These are phyloP conservation scores for Chroicocephalus ridibundus DNA, from an alignment of 2,113 vertebrate species.

Conservation along the genomic window DNA sequence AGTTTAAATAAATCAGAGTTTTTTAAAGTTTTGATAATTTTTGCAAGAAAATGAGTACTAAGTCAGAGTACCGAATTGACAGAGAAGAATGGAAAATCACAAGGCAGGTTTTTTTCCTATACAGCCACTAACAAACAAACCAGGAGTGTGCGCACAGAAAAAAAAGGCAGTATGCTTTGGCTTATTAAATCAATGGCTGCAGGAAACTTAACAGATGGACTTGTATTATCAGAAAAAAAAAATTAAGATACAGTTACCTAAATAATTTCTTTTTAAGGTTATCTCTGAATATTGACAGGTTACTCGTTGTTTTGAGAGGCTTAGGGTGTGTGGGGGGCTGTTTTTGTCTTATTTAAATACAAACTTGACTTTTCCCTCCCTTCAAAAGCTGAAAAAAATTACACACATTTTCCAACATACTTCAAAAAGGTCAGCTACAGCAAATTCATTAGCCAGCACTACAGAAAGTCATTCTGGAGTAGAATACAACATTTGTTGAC, in stretches of 20 bases:
- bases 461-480: background rate
- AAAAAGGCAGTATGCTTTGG: background rate
- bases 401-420: background rate
- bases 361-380: background rate
- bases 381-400: background rate
- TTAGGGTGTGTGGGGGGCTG: too few relatives aligned
- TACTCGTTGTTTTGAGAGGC: background rate
- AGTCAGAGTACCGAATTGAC: background rate
- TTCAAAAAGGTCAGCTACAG: background rate
- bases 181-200: background rate
- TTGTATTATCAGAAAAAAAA: background rate
- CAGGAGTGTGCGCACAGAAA: background rate
- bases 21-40: background rate
- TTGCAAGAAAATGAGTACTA: background rate
- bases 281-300: background rate
- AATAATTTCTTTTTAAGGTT: background rate
- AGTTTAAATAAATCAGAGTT: background rate
- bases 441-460: background rate
- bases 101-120: background rate
- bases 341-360: background rate
- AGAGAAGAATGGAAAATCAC: background rate
- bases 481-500: background rate
- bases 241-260: background rate
- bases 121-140: background rate
- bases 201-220: background rate